A percentile compares a stretch with the other conserved stretches of the same genome.
Conservation (phyloP, 2,797 vertebrate species). For the Chelonia mydas region DNA sequence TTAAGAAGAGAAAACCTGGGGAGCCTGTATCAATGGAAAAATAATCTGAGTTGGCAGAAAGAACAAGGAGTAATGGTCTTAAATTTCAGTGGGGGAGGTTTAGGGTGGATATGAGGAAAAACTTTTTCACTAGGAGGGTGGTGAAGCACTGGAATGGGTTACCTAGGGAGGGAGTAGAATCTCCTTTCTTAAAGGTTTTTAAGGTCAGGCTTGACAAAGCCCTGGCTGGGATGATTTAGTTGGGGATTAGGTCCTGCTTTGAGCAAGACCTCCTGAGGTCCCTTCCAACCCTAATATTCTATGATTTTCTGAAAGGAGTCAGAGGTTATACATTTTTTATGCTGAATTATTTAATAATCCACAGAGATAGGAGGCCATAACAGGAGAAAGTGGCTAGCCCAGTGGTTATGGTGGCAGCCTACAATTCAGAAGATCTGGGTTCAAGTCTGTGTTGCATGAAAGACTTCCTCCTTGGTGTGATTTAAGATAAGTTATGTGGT, state of each 20-base stretch:
- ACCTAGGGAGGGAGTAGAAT: too few species aligned
- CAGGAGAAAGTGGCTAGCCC: not conserved
- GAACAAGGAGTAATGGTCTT: too few species aligned
- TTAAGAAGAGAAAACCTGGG: constrained; percentile 2
- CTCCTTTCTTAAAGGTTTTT: too few species aligned
- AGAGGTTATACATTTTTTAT: not conserved
- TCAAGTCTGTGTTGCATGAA: not conserved
- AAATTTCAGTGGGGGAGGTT: too few species aligned
- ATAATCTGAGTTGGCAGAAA: not conserved
- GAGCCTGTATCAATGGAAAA: not conserved
- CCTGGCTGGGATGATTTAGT: too few species aligned
- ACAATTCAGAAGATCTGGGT: not conserved
- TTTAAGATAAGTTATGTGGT: not conserved
- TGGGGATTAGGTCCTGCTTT: too few species aligned
- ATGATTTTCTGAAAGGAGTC: not conserved
- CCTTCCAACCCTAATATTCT: too few species aligned
- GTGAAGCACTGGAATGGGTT: too few species aligned
- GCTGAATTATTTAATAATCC: not conserved
- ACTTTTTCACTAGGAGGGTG: too few species aligned
- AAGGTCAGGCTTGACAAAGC: too few species aligned
- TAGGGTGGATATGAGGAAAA: too few species aligned
- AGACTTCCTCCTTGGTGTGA: not conserved
- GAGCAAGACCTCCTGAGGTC: too few species aligned
- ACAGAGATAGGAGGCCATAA: not conserved
- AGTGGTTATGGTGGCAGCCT: not conserved